Conservation (phyloP, 2,888 invertebrate genomes). For the Hyalella azteca region DNA sequence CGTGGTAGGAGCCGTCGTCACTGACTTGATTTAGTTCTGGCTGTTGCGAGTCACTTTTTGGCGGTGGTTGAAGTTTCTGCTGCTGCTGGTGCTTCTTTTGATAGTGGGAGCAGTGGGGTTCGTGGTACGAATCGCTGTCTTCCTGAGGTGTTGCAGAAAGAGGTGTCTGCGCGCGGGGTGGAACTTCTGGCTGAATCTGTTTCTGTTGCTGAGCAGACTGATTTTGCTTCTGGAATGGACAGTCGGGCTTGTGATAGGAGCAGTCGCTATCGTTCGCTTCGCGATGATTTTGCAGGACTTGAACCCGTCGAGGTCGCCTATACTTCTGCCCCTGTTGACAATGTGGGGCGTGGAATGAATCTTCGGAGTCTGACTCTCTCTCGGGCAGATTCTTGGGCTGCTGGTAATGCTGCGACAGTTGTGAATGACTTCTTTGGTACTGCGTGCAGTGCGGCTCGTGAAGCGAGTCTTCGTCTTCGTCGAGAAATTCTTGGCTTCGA, state of each 20-base stretch:
- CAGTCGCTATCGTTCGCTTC: constrained; percentile 11
- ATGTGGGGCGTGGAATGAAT: constrained; percentile 27
- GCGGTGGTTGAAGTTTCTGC: neutral
- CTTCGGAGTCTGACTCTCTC: constrained; percentile 9
- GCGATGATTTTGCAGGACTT: neutral
- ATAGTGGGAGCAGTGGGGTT: constrained; percentile 34
- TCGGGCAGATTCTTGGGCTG: neutral
- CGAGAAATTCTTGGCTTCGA: neutral
- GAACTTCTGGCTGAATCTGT: neutral
- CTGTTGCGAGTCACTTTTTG: neutral
- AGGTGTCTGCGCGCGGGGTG: neutral
- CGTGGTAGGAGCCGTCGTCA: constrained; percentile 29
- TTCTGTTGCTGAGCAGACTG: constrained; percentile 12
- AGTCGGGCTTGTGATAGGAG: constrained; percentile 33
- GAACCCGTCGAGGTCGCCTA: neutral
- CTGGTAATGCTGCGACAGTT: constrained; percentile 33
- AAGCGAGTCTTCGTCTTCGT: constrained; percentile 35
- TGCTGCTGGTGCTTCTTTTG: constrained; percentile 27
- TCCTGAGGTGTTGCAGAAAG: neutral
- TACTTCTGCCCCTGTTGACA: constrained; percentile 14
- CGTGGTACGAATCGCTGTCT: constrained; percentile 24
- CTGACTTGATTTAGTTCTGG: constrained; percentile 3
- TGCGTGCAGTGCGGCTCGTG: constrained; percentile 38
- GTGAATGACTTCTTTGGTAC: constrained; percentile 21
- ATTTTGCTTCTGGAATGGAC: constrained; percentile 25